phyloP scores from a whole-genome alignment of 2,797 vertebrate species.

The Acipenser transmontanus region DNA sequence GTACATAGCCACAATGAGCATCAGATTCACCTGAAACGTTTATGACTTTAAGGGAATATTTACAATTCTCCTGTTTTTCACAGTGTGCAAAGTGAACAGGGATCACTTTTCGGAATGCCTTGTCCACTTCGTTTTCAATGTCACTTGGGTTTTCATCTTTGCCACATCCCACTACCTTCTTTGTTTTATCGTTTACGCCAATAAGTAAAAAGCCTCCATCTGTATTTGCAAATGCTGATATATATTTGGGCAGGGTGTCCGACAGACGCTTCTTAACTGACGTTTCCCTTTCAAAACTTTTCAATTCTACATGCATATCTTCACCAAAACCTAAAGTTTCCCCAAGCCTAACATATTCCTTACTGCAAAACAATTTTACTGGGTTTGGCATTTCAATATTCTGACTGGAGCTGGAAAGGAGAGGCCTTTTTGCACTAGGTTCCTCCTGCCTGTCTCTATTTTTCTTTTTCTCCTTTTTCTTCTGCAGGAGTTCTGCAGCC shows the following conservation, averaged over 20 bases:
- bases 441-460: not conserved
- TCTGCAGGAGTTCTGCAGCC: not conserved
- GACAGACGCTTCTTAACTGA: not conserved
- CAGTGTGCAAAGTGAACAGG: conserved; percentile 9
- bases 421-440: not conserved
- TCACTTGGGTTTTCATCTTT: rapidly evolving
- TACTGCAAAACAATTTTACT: conserved; percentile 13
- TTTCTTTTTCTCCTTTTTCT: not conserved
- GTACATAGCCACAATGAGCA: not conserved
- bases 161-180: conserved; percentile 20
- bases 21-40: conserved; percentile 6
- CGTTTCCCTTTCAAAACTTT: conserved; percentile 18
- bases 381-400: not conserved
- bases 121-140: not conserved
- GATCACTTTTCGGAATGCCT: not conserved
- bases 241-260: conserved; percentile 7
- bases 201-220: conserved; percentile 32
- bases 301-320: conserved; percentile 31
- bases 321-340: conserved; percentile 33
- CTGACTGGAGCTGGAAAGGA: not conserved
- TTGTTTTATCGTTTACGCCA: conserved; percentile 23
- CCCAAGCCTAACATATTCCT: not conserved
- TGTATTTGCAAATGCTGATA: conserved; percentile 37
- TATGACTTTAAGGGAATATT: conserved; percentile 27
- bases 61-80: not conserved